Evolutionary conservation across 2,113 vertebrate genomes (phyloP), one percentile per base, ranked within the genome.

Genomic region (Cololabis saira): DNA sequence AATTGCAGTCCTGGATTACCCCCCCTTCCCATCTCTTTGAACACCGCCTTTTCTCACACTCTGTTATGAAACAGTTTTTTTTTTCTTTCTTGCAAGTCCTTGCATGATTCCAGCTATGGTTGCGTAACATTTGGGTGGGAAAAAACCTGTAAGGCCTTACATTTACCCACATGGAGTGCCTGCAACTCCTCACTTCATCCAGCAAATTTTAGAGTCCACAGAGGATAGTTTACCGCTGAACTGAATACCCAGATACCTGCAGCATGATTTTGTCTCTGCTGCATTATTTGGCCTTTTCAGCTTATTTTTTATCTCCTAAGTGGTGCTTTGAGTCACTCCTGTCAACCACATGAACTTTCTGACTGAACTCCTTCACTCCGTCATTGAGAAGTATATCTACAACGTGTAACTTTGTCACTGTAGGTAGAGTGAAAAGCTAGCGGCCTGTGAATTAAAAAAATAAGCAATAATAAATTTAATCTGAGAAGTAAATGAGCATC

Each of bases 21-120:
- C 77, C 52, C 6, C 37, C 77, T 45, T 17, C 4, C n/a, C 37
- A 15, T 10, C 40, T 43, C 37, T 43, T n/a, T 3, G 4, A 11
- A 12, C 2, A 7, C 27, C 4, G 18, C 8, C 47, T 22, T 67
- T 33, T 27, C 61, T 57, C 76, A 57, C 67, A 53, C 42, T 27
- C n/a, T 27, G n/a, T 91, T 90, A 75, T 68, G 80, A 85, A 90
- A 91, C 53, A 27, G 21, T 44, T 45, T 78, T 74, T 74, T 69
- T 81, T 37, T 7, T 37, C 33, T 11, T 7, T 37, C 33, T 37
- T 78, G 70, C 82, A 80, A 81, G 80, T 82, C 82, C 45, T 82
- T 64, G 64, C 83, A 85, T 76, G 83, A 81, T 78, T 60, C 50
- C 43, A 5, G 48, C 54, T 49, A 12, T 33, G 57, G 78, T 88